Evolutionary conservation across 2,888 invertebrate species (phyloP), one percentile per base, ranked within the genome.

Genomic region (Xestia rhomboidea): DNA sequence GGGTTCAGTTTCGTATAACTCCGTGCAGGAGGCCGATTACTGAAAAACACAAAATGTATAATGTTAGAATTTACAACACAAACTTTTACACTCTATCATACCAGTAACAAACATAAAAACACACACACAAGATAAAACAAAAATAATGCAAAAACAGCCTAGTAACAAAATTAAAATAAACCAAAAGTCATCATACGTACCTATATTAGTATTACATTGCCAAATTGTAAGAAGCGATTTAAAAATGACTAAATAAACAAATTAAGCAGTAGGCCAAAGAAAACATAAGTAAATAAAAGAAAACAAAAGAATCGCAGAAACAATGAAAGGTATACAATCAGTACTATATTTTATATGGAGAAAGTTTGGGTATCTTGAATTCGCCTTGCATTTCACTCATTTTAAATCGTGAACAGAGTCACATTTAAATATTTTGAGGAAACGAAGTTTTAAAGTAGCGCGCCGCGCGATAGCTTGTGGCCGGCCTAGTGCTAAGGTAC

Each of bases 11-110:
- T 70, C 68, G 34, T 69, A 73, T 63, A 76, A 68, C 71, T 27
- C 64, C 71, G 34, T 62, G 67, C 46, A 67, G 68, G 72, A 64
- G 76, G 68, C 78, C 73, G 73, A 64, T 87, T 88, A 88, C 88
- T 88, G 88, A 57, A 87, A 87, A 77, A 82, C n/a, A 80, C 60
- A 84, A 73, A 73, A 79, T 54, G 62, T 21, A 68, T 24, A 11
- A 44, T 30, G 63, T 49, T 27, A 46, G 0, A 57, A 62, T 49
- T 30, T 18, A 27, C 24, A 18, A 73, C 2, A n/a, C 13, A 27
- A 68, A 64, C 2, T 34, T 49, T 18, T 11, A 51, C 15, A n/a
- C 15, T 10, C 13, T 30, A 62, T 46, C 44, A 46, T 34, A 73
- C 4, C 64, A 13, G 41, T 64, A 46, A 0, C 13, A 41, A 62